Evolutionary conservation across 2,888 invertebrate genomes (phyloP).

Genomic region (Caradrina kadenii): DNA sequence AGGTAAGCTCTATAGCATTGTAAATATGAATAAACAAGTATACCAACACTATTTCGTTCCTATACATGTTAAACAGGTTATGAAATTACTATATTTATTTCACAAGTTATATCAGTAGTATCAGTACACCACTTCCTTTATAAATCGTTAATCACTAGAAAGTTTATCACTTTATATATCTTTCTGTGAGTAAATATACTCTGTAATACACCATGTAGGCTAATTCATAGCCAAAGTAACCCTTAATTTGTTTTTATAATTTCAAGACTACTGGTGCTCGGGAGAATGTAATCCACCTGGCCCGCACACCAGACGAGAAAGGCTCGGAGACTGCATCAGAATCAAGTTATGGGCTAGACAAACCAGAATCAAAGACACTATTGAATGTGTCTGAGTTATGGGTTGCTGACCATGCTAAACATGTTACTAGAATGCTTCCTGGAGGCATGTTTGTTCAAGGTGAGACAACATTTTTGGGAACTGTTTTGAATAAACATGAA

Average conservation of each 20-base stretch:
- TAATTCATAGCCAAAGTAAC: neutral
- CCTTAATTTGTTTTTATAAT: conserved; percentile 39
- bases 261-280: conserved; percentile 92
- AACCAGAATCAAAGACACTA: conserved; percentile 83
- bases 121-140: neutral
- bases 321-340: conserved; percentile 77
- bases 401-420: conserved; percentile 95
- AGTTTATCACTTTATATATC: neutral
- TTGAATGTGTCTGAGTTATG: conserved; percentile 92
- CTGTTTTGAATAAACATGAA: conserved; percentile 5
- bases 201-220: neutral
- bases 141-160: neutral
- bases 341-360: conserved; percentile 76
- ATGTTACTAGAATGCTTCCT: conserved; percentile 97
- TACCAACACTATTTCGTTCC: neutral
- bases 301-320: conserved; percentile 93
- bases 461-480: conserved; percentile 40
- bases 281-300: conserved; percentile 95
- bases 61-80: neutral
- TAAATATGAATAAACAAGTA: neutral
- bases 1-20: conserved; percentile 88
- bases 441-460: conserved; percentile 97
- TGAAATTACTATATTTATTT: neutral
- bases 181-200: neutral
- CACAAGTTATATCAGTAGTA: neutral